Percentiles rank a stretch among this genome's conserved stretches.
These are phyloP conservation scores for Menura novaehollandiae DNA, from an alignment of 2,113 vertebrate species.

Conservation along the genomic window DNA sequence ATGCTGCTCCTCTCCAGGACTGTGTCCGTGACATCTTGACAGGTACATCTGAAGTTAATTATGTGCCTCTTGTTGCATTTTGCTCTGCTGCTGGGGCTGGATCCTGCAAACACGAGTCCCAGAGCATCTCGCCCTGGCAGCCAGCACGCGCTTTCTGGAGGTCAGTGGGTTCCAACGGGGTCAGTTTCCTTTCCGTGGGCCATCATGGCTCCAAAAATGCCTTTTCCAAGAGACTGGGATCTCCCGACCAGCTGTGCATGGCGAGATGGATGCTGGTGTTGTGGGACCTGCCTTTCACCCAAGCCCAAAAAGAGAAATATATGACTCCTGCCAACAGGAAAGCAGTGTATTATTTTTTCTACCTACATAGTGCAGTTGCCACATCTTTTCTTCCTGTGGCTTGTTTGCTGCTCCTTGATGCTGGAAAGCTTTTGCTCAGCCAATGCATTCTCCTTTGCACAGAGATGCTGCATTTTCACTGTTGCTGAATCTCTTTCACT, in stretches of 20 bases:
- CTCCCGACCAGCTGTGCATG: rapidly evolving
- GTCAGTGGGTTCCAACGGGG: not conserved
- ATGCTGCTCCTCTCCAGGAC: not conserved
- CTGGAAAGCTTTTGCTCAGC: not conserved
- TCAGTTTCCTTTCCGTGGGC: not conserved
- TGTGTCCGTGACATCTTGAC: slow-evolving; percentile 6
- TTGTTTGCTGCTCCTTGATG: not conserved
- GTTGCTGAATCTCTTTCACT: not conserved
- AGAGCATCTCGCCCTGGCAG: not conserved
- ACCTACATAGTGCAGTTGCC: not conserved
- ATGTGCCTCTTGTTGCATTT: not conserved
- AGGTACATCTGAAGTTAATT: slow-evolving; percentile 60
- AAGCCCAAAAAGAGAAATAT: not conserved
- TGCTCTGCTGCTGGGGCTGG: not conserved
- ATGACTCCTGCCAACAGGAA: not conserved
- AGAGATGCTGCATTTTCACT: not conserved
- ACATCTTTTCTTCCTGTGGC: not conserved
- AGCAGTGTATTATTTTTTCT: not conserved
- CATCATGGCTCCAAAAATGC: rapidly evolving
- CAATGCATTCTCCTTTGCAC: rapidly evolving
- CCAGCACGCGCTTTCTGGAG: not conserved
- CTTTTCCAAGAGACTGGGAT: not conserved
- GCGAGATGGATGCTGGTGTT: not conserved
- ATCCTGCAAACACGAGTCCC: rapidly evolving
- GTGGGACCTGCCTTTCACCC: not conserved